Base-by-base conservation (phyloP, 2,797 vertebrate genomes). In the Huso huso region DNA sequence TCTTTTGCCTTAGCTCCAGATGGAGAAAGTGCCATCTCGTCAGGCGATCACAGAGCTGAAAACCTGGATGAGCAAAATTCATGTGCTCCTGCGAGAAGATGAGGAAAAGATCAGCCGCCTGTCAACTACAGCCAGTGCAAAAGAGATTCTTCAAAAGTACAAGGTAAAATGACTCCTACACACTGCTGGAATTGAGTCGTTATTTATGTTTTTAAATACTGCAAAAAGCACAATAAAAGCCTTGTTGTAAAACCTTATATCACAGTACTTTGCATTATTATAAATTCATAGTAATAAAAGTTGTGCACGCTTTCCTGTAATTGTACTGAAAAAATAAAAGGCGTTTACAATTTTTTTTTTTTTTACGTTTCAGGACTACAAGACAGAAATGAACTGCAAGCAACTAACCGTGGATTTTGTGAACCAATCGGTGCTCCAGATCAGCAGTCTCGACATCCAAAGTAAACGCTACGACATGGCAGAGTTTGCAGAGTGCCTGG, bases 361-460 rank as follows among this genome's bases (percentile, higher is more conserved):
- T 7, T 55, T 61, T 68, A 11, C 59, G 37, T 70, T 78, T 13
- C 72, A 97, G 95, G 90, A 81, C 53, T 82, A 84, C 67, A 82
- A 81, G 78, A 79, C 79, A 65, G 91, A 93, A 78, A 85, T 93
- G 83, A 79, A 79, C 49, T 84, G 88, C 7, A 90, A 86, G 66
- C 92, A 93, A 75, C 88, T 88, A 81, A 83, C 86, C 0, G 81
- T 95, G 53, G 93, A 96, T 74, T 89, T 84, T 62, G 83, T 93
- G 18, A 93, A 88, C 83, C 93, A 91, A 80, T 89, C 86, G 0
- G 76, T 90, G 13, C 73, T 92, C 70, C 90, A 85, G 76, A 73
- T 82, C 1, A 88, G 87, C 70, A 83, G 82, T 60, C 84, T 82
- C 9, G 84, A 90, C 0, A 82, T 80, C 48, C 90, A 90, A 70